Base-by-base conservation (phyloP, 2,113 vertebrate genomes). In the Struthidea cinerea region DNA sequence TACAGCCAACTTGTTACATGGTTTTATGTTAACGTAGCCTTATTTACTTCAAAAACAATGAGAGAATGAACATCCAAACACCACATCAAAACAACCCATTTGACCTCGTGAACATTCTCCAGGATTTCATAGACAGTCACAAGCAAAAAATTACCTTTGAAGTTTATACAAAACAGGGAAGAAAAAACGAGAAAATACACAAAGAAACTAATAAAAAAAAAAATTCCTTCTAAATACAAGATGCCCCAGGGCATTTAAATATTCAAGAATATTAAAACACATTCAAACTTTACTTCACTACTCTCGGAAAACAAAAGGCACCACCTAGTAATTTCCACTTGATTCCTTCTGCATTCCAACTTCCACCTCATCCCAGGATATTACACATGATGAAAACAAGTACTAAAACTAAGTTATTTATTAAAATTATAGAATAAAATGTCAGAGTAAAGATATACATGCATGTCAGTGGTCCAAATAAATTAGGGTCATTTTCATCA, bases 401-500 rank as follows among this genome's bases (percentile, higher is more conserved):
- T 15, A 86, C 39, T 39, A 64, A 77, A 92, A 65, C 50, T 11
- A 86, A 84, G 71, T 95, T 92, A 96, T 94, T 97, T 86, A 94
- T 94, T 90, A 59, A 86, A 96, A 86, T 73, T 41, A 71, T 8
- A 71, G 42, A 90, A 88, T 35, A 94, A 87, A 93, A 56, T 60
- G 44, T 74, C 73, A 67, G 32, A 71, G 52, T 8, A 71, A 64
- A 89, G 44, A 95, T 88, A 81, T 42, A 90, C 64, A 75, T 0
- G 1, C 41, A 20, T 49, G 77, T 82, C 7, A 0, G 52, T 4
- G 3, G 69, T 35, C 73, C 56, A 84, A 89, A 96, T 90, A 97
- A 96, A 95, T 96, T 94, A 93, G 85, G 73, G 77, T 75, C 23
- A 93, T 94, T 96, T 96, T 78, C 76, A 81, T 83, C 64, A 68